phyloP scores from a whole-genome alignment of 2,113 vertebrate species.

The Chlamydotis undulata region DNA sequence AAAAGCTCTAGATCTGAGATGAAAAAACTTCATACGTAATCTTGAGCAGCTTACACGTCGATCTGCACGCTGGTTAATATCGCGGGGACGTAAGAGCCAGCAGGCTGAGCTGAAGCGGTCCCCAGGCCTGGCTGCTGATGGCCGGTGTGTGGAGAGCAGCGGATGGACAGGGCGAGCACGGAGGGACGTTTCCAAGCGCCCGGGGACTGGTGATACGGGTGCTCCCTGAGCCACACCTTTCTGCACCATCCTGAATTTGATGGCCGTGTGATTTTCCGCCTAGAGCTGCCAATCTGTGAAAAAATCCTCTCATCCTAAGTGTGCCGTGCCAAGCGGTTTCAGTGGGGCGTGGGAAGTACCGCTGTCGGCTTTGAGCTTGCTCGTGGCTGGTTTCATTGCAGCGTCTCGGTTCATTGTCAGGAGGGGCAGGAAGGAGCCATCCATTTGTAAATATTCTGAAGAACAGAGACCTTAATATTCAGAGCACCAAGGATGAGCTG shows the following conservation, averaged over 20 bases:
- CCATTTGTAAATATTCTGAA: not conserved
- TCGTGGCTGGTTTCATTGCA: not conserved
- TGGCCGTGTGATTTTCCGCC: not conserved
- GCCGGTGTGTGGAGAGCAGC: not conserved
- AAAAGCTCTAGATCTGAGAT: not conserved
- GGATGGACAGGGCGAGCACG: too few relatives aligned
- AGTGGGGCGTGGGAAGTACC: not conserved
- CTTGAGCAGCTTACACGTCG: not conserved
- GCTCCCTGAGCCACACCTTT: not conserved
- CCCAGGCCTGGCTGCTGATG: not conserved
- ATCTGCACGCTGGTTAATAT: rapidly evolving
- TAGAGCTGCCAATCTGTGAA: too few relatives aligned
- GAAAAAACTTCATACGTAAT: not conserved
- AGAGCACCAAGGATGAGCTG: not conserved
- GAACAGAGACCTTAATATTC: not conserved
- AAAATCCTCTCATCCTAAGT: too few relatives aligned
- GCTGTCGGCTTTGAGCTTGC: not conserved
- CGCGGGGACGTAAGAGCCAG: too few relatives aligned
- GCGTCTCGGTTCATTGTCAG: too few relatives aligned
- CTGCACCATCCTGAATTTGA: not conserved
- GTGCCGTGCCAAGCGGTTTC: too few relatives aligned
- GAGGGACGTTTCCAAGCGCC: not conserved
- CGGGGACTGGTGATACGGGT: not conserved
- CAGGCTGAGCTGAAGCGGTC: not conserved
- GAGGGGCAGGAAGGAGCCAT: not conserved